Conservation (phyloP, 1,140 invertebrate genomes). For the Amphibalanus amphitrite region DNA sequence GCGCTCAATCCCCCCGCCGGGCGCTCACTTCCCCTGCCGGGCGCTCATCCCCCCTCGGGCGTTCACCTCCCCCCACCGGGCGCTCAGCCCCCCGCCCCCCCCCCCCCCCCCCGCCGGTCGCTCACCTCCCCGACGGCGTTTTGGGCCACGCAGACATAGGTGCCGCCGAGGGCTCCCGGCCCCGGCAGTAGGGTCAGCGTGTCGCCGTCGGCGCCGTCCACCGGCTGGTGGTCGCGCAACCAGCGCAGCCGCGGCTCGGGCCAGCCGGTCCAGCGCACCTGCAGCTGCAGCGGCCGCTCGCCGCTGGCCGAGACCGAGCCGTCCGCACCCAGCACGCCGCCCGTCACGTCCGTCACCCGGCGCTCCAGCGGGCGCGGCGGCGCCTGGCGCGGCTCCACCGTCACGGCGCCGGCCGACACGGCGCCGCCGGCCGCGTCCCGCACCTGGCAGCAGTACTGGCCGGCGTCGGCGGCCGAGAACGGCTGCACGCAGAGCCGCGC, state of each 20-base stretch:
- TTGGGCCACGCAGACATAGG: not conserved
- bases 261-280: not conserved
- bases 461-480: not conserved
- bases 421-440: no score
- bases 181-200: not conserved
- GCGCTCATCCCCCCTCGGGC: no score
- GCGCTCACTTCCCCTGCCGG: no score
- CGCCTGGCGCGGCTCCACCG: not conserved
- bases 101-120: no score
- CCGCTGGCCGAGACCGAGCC: not conserved
- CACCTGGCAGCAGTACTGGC: not conserved
- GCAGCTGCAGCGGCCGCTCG: not conserved
- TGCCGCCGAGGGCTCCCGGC: no score
- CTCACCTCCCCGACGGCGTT: not conserved
- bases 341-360: no score
- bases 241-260: not conserved
- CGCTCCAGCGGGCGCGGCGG: no score
- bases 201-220: not conserved
- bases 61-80: no score
- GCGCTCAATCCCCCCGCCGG: no score
- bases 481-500: not conserved
- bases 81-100: no score
- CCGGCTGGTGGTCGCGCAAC: not conserved
- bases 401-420: not conserved
- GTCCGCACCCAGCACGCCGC: not conserved